These are phyloP conservation scores for Athene cunicularia DNA, from an alignment of 2,113 vertebrate genomes.

Conservation along the genomic window DNA sequence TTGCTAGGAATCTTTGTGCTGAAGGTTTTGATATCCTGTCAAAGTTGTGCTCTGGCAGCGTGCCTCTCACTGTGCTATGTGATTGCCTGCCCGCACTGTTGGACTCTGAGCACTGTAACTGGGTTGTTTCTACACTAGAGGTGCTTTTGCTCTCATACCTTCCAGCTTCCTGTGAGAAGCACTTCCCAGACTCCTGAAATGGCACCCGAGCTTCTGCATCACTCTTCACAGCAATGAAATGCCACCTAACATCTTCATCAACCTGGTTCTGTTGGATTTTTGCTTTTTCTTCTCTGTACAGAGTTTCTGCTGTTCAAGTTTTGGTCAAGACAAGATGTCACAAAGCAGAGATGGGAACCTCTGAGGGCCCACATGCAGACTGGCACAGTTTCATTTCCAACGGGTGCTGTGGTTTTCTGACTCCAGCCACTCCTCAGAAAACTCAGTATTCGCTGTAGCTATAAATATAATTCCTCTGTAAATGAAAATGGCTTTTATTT, in stretches of 20 bases:
- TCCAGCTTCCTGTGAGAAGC: neutral
- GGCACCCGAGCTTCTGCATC: neutral
- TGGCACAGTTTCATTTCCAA: neutral
- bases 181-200: neutral
- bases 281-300: neutral
- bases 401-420: neutral
- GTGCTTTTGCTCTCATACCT: neutral
- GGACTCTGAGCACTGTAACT: neutral
- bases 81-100: neutral
- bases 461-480: neutral
- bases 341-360: neutral
- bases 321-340: neutral
- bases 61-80: neutral
- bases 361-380: neutral
- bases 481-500: neutral
- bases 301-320: neutral
- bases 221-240: neutral
- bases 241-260: neutral
- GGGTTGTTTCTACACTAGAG: neutral
- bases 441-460: neutral
- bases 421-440: neutral
- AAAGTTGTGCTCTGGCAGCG: neutral
- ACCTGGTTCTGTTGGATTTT: neutral
- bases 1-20: neutral
- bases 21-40: neutral